Percentiles rank a stretch among this genome's conserved stretches.
Evolutionary conservation across 2,113 vertebrate genomes (phyloP).

Genomic region (Morone chrysops): DNA sequence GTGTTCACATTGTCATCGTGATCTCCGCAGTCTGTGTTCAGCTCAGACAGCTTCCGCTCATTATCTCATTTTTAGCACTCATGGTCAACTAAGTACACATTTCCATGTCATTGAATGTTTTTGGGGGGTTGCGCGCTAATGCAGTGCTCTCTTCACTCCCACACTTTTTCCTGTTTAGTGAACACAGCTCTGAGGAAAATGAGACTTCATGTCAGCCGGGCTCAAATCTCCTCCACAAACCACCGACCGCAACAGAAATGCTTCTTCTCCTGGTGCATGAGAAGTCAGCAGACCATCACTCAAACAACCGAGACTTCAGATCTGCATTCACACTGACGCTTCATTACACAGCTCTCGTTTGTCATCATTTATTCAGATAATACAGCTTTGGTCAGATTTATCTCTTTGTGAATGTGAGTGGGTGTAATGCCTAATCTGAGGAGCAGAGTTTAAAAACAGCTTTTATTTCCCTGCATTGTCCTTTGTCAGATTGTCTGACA

Average conservation of each 20-base stretch:
- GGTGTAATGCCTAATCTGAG: constrained; percentile 15
- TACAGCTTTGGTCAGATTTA: constrained; percentile 21
- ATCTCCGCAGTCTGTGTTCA: constrained; percentile 24
- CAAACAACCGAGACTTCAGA: constrained; percentile 12
- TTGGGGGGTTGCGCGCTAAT: constrained; percentile 9
- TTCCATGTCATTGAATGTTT: constrained; percentile 58
- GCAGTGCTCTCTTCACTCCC: constrained; percentile 32
- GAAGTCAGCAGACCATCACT: constrained; percentile 38
- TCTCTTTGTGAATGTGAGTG: constrained; percentile 22
- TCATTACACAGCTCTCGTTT: constrained; percentile 50
- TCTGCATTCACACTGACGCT: constrained; percentile 36
- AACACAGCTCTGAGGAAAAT: constrained; percentile 48
- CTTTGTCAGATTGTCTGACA: not conserved
- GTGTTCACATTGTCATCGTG: not conserved
- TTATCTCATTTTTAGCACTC: constrained; percentile 60
- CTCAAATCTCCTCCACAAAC: constrained; percentile 34
- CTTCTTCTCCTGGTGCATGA: constrained; percentile 26
- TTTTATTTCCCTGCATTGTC: constrained; percentile 12
- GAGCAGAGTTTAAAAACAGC: constrained; percentile 13
- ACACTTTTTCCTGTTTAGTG: constrained; percentile 66
- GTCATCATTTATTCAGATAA: constrained; percentile 46
- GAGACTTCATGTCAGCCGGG: constrained; percentile 22
- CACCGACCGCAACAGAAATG: constrained; percentile 28
- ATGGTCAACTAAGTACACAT: constrained; percentile 33
- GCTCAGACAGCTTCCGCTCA: constrained; percentile 45